These are phyloP conservation scores for Moxostoma hubbsi DNA, from an alignment of 2,797 vertebrate genomes.

Conservation along the genomic window DNA sequence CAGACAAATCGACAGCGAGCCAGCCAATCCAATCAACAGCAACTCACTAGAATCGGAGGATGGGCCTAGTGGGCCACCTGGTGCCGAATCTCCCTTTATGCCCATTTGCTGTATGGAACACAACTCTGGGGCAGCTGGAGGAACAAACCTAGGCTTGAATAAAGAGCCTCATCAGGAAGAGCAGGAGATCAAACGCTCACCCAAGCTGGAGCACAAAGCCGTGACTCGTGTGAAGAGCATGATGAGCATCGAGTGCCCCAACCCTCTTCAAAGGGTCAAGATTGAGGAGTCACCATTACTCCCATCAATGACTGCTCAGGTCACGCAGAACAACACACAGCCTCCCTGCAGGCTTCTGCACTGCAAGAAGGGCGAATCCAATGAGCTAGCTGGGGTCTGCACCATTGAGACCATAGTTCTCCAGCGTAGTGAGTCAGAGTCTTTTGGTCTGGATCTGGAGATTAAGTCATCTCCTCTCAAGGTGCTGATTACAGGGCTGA, in stretches of 20 bases:
- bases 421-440: slow-evolving; percentile 75
- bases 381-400: slow-evolving; percentile 61
- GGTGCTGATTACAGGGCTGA: slow-evolving; percentile 78
- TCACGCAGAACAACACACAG: slow-evolving; percentile 55
- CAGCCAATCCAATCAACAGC: slow-evolving; percentile 61
- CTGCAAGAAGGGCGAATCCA: slow-evolving; percentile 71
- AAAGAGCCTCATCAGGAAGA: slow-evolving; percentile 70
- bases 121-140: slow-evolving; percentile 39
- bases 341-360: slow-evolving; percentile 63
- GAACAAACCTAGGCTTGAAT: slow-evolving; percentile 70
- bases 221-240: slow-evolving; percentile 81
- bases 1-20: slow-evolving; percentile 65
- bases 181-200: slow-evolving; percentile 81
- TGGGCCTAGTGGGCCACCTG: slow-evolving; percentile 38
- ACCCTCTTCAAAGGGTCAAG: slow-evolving; percentile 69
- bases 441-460: slow-evolving; percentile 82
- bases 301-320: slow-evolving; percentile 61
- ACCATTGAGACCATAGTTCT: slow-evolving; percentile 75
- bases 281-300: slow-evolving; percentile 65
- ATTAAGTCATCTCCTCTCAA: slow-evolving; percentile 80
- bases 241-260: slow-evolving; percentile 78
- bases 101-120: slow-evolving; percentile 69
- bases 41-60: slow-evolving; percentile 71
- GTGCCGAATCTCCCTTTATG: slow-evolving; percentile 71
- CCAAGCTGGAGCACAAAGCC: slow-evolving; percentile 87